Conservation (phyloP, 2,888 invertebrate genomes). For the Therioaphis trifolii region DNA sequence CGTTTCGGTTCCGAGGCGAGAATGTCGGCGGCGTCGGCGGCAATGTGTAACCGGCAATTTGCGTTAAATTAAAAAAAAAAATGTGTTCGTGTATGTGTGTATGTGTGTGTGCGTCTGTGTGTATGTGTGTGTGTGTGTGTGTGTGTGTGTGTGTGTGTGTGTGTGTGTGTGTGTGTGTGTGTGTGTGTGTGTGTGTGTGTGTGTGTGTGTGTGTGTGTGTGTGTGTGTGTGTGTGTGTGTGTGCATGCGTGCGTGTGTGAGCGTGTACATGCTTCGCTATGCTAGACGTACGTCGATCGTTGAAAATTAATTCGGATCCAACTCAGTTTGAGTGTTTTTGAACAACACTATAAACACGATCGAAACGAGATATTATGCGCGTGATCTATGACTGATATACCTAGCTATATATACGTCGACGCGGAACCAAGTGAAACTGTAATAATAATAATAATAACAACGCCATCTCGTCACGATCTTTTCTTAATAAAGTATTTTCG, state of each 20-base stretch:
- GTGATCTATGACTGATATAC: constrained; percentile 6
- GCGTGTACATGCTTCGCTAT: not conserved
- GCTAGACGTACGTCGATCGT: not conserved
- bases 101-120: no score
- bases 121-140: no score
- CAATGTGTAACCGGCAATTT: constrained; percentile 44
- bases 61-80: constrained; percentile 50
- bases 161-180: no score
- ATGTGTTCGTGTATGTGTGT: no score
- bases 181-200: no score
- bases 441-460: constrained; percentile 1
- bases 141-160: no score
- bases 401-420: not conserved
- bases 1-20: constrained; percentile 41
- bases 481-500: not conserved
- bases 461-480: constrained; percentile 9
- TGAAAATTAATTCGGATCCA: constrained; percentile 32
- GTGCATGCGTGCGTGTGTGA: no score
- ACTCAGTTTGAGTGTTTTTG: not conserved
- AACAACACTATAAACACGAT: not conserved
- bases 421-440: not conserved
- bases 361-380: not conserved
- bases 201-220: no score
- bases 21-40: constrained; percentile 27
- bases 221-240: no score